These are phyloP conservation scores for Sinella curviseta DNA, from an alignment of 1,140 invertebrate species.

Conservation along the genomic window DNA sequence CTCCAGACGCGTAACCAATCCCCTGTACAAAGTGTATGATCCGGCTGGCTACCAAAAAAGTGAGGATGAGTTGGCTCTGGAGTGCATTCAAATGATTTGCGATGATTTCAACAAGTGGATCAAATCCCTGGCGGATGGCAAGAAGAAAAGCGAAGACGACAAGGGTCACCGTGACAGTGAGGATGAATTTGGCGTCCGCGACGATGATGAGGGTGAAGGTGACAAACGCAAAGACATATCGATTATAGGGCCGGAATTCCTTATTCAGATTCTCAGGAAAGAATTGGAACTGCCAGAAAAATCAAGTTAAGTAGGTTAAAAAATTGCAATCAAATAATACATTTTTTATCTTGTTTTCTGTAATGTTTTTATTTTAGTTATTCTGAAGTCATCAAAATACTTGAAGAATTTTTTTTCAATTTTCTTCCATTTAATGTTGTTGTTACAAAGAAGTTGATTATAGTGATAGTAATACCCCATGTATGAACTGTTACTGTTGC, in stretches of 20 bases:
- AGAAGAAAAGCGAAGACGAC: too few relatives aligned
- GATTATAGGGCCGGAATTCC: neutral
- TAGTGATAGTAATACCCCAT: too few relatives aligned
- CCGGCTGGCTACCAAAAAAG: neutral
- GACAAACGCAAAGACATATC: neutral
- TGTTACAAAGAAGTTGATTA: too few relatives aligned
- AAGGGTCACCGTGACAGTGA: neutral
- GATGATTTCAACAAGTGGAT: constrained; percentile 17
- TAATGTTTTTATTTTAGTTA: too few relatives aligned
- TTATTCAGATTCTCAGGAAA: neutral
- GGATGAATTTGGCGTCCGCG: neutral
- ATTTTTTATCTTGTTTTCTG: too few relatives aligned
- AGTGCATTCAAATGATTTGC: constrained; percentile 16
- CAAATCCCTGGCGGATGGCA: neutral
- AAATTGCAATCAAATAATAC: too few relatives aligned
- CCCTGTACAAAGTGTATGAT: constrained; percentile 16
- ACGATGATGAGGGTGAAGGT: neutral
- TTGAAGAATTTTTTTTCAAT: too few relatives aligned
- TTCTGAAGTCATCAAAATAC: too few relatives aligned
- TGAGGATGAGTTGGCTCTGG: constrained; percentile 4
- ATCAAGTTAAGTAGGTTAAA: too few relatives aligned
- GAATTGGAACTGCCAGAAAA: neutral
- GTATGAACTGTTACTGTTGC: too few relatives aligned
- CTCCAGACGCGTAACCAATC: neutral
- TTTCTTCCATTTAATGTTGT: too few relatives aligned